These are phyloP conservation scores for Coleophora flavipennella DNA, from an alignment of 2,888 invertebrate genomes.

Conservation along the genomic window DNA sequence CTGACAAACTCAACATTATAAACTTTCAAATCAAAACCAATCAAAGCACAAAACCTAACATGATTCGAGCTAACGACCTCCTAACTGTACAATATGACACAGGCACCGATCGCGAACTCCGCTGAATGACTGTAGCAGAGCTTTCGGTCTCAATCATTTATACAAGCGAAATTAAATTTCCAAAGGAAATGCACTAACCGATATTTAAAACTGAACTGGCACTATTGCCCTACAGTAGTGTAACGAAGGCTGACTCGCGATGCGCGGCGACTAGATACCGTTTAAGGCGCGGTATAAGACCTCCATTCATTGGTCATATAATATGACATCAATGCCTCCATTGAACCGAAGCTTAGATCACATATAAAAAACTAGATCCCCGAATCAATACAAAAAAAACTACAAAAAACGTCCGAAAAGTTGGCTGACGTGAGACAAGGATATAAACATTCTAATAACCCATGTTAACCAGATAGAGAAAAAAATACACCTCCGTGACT, in stretches of 20 bases:
- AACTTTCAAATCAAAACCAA: constrained; percentile 26
- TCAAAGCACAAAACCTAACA: constrained; percentile 29
- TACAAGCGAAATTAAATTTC: constrained; percentile 26
- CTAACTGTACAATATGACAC: constrained; percentile 44
- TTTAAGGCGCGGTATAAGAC: background rate
- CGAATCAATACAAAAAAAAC: no score
- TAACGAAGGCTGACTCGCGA: constrained; percentile 44
- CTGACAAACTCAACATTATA: constrained; percentile 32
- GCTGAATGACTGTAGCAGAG: background rate
- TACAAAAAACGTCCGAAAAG: no score
- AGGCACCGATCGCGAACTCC: constrained; percentile 22
- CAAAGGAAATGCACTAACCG: constrained; percentile 40
- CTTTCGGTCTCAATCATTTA: constrained; percentile 15
- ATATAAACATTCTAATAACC: no score
- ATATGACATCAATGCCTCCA: no score
- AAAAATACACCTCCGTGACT: no score
- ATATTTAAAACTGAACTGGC: constrained; percentile 42
- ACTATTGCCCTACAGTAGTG: constrained; percentile 49
- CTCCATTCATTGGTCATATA: no score
- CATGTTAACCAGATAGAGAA: no score
- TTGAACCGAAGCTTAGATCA: no score
- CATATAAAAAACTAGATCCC: no score
- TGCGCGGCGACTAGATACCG: constrained; percentile 57
- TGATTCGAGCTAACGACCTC: constrained; percentile 41
- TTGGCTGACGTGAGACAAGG: no score